Percentiles rank a stretch among this genome's conserved stretches.
Evolutionary conservation across 2,113 vertebrate species (phyloP).

Genomic region (Meles meles): DNA sequence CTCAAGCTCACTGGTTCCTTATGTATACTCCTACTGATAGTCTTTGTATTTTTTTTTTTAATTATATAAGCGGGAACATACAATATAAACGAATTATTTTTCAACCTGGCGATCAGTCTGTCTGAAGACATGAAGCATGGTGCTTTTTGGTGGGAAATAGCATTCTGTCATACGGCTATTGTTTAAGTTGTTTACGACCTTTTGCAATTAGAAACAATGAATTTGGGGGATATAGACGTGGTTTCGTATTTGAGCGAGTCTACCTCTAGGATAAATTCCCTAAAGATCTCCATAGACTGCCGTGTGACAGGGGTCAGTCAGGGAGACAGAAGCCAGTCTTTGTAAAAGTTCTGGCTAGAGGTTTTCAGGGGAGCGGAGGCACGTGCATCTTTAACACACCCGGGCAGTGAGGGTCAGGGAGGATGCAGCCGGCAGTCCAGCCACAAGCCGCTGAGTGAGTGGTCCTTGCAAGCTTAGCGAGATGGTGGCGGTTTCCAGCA

Average conservation of each 20-base stretch:
- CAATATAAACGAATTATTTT: background rate
- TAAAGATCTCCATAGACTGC: background rate
- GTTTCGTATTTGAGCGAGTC: background rate
- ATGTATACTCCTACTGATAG: background rate
- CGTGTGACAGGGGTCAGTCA: background rate
- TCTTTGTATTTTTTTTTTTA: background rate
- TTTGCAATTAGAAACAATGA: background rate
- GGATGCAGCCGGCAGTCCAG: background rate
- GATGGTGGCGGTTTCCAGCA: background rate
- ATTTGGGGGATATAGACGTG: background rate
- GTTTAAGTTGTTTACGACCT: background rate
- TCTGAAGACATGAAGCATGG: background rate
- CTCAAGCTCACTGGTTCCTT: background rate
- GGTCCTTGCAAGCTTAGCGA: background rate
- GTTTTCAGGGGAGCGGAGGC: background rate
- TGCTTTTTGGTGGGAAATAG: background rate
- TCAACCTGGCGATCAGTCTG: background rate
- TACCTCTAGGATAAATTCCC: background rate
- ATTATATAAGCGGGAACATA: background rate
- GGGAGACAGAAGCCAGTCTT: background rate
- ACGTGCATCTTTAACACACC: background rate
- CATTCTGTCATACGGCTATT: background rate
- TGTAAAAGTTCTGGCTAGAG: background rate
- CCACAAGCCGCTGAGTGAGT: background rate
- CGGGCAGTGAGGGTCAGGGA: background rate